Evolutionary conservation across 2,797 vertebrate species (phyloP), one percentile per base, ranked within the genome.

Genomic region (Emys orbicularis): DNA sequence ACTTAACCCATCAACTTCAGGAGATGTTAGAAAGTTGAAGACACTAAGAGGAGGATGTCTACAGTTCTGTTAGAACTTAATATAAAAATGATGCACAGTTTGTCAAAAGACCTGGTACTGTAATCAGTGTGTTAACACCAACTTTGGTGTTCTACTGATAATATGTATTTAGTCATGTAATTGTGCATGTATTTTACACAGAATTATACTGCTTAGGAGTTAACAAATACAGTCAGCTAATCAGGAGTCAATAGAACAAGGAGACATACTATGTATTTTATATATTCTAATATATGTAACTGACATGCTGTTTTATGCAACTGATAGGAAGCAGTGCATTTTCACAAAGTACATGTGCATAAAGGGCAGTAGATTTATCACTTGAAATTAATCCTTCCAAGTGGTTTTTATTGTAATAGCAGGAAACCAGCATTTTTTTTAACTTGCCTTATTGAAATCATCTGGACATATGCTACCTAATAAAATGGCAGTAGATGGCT

Each of bases 361-460:
- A 96, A 97, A 97, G 97, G 94, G 97, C 97, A 98, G 91, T 93
- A 96, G 85, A 97, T 96, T 97, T 97, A 94, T 96, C 94, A 97
- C 97, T 97, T 96, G 96, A 97, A 98, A 98, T 98, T 95, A 97
- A 97, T 98, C 92, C 92, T 88, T 96, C 94, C 87, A 95, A 98
- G 94, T 97, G 97, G 94, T 96, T 87, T 97, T 97, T 89, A 97
- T 98, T 97, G 94, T 98, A 98, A 97, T 94, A 96, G 95, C 95
- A 97, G 97, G 97, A 97, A 98, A 98, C 95, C 90, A 94, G 90
- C 90, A 84, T 87, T 89, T 96, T 95, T 88, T 13, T 0, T 16
- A 49, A 44, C 81, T 77, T 77, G 41, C 93, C 97, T 98, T 98
- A 98, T 98, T 98, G 97, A 97, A 97, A 98, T 98, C 97, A 98